Base-by-base conservation (phyloP, 2,113 vertebrate species). In the Cololabis saira region DNA sequence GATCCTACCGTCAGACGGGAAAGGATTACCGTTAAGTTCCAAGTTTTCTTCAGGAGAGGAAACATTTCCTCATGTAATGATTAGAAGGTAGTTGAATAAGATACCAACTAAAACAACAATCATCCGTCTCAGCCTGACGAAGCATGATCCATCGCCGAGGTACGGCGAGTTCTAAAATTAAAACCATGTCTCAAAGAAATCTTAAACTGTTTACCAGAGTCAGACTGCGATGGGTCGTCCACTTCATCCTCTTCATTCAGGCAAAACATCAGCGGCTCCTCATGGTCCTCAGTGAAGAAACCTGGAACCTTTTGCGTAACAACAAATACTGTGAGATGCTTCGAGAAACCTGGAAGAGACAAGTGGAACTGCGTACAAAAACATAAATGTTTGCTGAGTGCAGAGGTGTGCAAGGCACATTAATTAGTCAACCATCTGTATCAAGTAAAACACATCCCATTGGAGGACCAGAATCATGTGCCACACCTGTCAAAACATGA, bases 261-360 rank as follows among this genome's bases (percentile, higher is more conserved):
- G 64, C 78, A 80, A 61, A 90, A 91, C 82, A 88, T 89, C 37
- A 91, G 81, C 7, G 68, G 72, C 63, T 91, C 88, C 67, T 89
- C 87, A 12, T 65, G 69, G 67, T 71, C 87, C 85, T 89, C 76
- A 21, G 72, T 5, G 27, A 56, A 80, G 66, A 85, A 81, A 81
- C 60, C 72, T 52, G 53, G 57, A 59, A 56, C 30, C 44, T 61
- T 83, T 84, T n/a, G 80, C 3, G 0, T 14, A 63, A 71, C 17
- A 68, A 30, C 57, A 15, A 48, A 48, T 17, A 67, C 37, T 51
- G 40, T 18, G 11, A 71, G 37, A 52, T 40, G 21, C 33, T 33
- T 44, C 45, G n/a, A 49, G 57, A 62, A 43, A 3, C 17, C 58
- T 64, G 44, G 47, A 30, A 53, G 61, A 47, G 41, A 47, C 6